Percentiles rank a stretch among this genome's conserved stretches.
Evolutionary conservation across 2,797 vertebrate species (phyloP).

Genomic region (Tapirus indicus): DNA sequence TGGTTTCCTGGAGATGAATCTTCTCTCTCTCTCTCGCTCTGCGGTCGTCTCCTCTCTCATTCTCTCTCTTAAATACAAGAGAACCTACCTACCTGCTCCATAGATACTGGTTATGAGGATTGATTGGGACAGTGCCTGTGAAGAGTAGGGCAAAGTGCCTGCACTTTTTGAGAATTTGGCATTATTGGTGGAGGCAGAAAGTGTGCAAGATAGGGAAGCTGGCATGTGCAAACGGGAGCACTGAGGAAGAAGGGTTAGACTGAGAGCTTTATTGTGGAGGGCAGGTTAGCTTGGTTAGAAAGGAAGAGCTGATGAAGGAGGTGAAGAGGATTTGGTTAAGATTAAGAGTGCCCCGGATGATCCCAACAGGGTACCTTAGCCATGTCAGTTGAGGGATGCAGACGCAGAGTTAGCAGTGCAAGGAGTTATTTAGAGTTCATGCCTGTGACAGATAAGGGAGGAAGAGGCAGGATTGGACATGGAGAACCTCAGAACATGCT

Average conservation of each 20-base stretch:
- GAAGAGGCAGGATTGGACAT: neutral
- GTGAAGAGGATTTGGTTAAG: neutral
- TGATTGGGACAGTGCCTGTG: neutral
- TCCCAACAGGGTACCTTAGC: fast-evolving
- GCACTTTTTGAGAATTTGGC: neutral
- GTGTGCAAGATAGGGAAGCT: neutral
- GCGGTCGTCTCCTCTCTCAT: neutral
- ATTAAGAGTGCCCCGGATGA: neutral
- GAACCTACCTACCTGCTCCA: neutral
- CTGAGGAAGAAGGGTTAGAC: neutral
- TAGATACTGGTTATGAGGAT: neutral
- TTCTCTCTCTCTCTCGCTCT: fast-evolving
- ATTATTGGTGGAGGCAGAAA: neutral
- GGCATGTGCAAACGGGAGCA: neutral
- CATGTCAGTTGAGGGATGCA: neutral
- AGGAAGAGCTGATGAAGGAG: neutral
- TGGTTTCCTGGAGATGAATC: neutral
- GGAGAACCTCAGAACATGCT: neutral
- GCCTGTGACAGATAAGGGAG: neutral
- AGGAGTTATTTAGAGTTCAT: neutral
- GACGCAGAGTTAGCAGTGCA: neutral
- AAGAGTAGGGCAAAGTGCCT: neutral
- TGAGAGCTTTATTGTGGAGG: neutral
- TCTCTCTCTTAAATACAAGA: neutral
- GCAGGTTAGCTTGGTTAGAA: neutral